phyloP scores from a whole-genome alignment of 2,113 vertebrate genomes.

The Halcyon malimbica region DNA sequence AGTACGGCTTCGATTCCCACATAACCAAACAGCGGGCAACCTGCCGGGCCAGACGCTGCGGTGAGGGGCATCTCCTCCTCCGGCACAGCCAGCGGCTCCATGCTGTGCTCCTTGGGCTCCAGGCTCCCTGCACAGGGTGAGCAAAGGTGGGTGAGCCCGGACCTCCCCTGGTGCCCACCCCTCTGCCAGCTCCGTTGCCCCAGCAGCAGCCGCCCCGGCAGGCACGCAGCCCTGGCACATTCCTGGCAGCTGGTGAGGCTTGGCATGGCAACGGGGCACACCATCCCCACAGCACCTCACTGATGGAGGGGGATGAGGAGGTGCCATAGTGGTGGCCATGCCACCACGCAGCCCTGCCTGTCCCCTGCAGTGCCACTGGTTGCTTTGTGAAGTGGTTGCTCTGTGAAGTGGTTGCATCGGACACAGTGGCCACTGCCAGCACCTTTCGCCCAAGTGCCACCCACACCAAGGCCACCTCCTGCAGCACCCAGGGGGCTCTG shows the following conservation, averaged over 20 bases:
- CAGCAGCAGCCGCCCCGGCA: background rate
- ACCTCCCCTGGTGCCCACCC: background rate
- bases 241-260: background rate
- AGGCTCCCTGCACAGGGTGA: constrained; percentile 14
- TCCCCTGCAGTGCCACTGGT: fast-evolving
- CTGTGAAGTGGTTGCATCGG: fast-evolving
- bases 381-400: background rate
- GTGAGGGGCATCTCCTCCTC: constrained; percentile 30
- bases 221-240: background rate
- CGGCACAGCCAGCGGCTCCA: constrained; percentile 26
- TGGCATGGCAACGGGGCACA: background rate
- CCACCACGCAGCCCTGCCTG: background rate
- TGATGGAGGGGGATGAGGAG: background rate
- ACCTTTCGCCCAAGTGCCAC: background rate
- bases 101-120: constrained; percentile 28
- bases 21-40: constrained; percentile 81
- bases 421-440: background rate
- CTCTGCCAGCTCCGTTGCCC: background rate
- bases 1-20: constrained; percentile 94
- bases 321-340: background rate
- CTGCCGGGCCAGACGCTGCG: background rate
- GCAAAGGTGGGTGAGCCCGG: background rate
- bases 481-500: background rate
- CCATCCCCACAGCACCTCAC: fast-evolving
- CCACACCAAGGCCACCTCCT: background rate